Conservation (phyloP, 2,797 vertebrate species). For the Gymnoscopelus braueri region DNA sequence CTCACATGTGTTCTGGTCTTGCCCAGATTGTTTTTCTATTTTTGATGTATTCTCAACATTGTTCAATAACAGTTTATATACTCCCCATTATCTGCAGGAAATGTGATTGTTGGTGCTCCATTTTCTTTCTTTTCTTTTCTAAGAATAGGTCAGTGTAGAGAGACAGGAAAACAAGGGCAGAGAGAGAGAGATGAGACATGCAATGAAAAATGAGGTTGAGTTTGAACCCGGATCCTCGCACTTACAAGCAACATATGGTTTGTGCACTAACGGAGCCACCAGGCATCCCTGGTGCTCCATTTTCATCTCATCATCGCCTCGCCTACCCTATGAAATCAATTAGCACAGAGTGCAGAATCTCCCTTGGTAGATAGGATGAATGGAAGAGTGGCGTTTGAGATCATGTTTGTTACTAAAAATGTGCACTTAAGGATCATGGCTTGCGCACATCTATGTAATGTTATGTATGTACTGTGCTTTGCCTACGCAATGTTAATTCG, state of each 20-base stretch:
- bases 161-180: no score
- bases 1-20: not conserved
- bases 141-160: no score
- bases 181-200: no score
- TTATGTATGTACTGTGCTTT: constrained; percentile 2
- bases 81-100: constrained; percentile 16
- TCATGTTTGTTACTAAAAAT: constrained; percentile 3
- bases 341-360: constrained; percentile 49
- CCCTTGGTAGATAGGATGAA: constrained; percentile 8
- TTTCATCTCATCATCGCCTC: constrained; percentile 40
- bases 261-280: no score
- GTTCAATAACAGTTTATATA: no score
- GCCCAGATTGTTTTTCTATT: no score
- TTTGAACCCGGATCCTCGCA: no score
- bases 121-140: constrained; percentile 40
- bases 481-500: not conserved
- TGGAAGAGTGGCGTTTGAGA: constrained; percentile 21
- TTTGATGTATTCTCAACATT: no score
- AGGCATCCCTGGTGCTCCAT: constrained; percentile 10
- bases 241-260: no score
- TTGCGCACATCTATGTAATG: not conserved
- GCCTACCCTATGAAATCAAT: constrained; percentile 50
- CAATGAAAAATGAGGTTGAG: no score
- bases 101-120: not conserved
- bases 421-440: not conserved